Evolutionary conservation across 1,140 invertebrate genomes (phyloP), one percentile per base, ranked within the genome.

Genomic region (Cyclina sinensis): DNA sequence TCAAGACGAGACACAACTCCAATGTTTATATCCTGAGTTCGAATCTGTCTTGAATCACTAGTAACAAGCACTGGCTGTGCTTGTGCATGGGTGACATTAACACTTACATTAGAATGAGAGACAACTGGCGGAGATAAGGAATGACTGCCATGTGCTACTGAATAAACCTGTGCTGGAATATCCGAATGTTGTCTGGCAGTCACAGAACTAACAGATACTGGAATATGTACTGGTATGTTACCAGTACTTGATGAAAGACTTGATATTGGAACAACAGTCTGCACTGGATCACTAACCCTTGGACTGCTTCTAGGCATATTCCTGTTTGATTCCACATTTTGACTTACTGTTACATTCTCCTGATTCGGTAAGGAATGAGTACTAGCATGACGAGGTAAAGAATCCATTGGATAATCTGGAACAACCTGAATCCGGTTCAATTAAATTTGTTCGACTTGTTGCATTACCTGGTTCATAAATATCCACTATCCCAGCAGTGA

Each of bases 11-110:
- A 74, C 39, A 81, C 87, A 27, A 93, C 79, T n/a, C 91, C 92
- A n/a, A 90, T 43, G 43, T 89, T 90, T 14, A 92, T 51, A 70
- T 94, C 91, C 32, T 91, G 86, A 43, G 91, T 92, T 51, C 83
- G 88, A 73, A 91, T 90, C 46, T 81, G 90, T 54, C 85, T 80
- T 18, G 57, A 54, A 30, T 82, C 78, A 3, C 30, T 68, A 84
- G n/a, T 24, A 21, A 46, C 18, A 70, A 27, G 43, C 24, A 39
- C 54, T 39, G 79, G 54, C 30, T 51, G 43, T 48, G 43, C 43
- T 7, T 59, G 35, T 18, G 62, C 48, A 48, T 62, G 48, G 39
- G 32, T 80, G 18, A 87, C 85, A 51, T 51, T 79, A 48, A 87
- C 85, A 51, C 32, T 80, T 0, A 87, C 76, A 70, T 80, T 87